These are phyloP conservation scores for Leptinotarsa rubiginosa DNA, from an alignment of 2,888 invertebrate genomes.

Conservation along the genomic window DNA sequence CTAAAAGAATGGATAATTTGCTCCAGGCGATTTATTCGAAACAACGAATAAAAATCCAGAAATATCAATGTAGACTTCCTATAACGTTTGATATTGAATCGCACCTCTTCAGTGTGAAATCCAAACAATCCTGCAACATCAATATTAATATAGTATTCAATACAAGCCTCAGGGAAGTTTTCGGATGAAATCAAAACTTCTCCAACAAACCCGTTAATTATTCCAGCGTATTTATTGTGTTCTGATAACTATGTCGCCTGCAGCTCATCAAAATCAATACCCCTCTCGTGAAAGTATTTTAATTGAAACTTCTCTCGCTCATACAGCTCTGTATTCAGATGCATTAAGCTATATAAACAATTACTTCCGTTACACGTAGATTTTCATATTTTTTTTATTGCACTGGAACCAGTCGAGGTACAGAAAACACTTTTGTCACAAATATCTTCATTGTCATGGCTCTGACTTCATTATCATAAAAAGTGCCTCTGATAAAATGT, in stretches of 20 bases:
- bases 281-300: not conserved
- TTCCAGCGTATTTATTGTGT: slow-evolving; percentile 5
- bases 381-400: too few relatives aligned
- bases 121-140: not conserved
- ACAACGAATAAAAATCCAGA: too few relatives aligned
- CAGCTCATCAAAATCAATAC: slow-evolving; percentile 10
- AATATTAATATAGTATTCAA: slow-evolving; percentile 12
- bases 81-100: not conserved
- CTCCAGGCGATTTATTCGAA: too few relatives aligned
- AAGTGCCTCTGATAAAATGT: too few relatives aligned
- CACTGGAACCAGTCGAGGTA: too few relatives aligned
- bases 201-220: slow-evolving; percentile 7
- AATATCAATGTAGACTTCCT: too few relatives aligned
- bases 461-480: too few relatives aligned
- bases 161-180: not conserved
- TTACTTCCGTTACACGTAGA: too few relatives aligned
- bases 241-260: slow-evolving; percentile 9
- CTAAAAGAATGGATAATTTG: too few relatives aligned
- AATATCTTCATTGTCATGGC: too few relatives aligned
- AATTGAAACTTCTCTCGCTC: not conserved
- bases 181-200: slow-evolving; percentile 12
- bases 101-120: not conserved
- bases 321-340: not conserved
- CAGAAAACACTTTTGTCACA: too few relatives aligned
- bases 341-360: not conserved